Conservation (phyloP, 2,797 vertebrate genomes). For the Hipposideros larvatus region DNA sequence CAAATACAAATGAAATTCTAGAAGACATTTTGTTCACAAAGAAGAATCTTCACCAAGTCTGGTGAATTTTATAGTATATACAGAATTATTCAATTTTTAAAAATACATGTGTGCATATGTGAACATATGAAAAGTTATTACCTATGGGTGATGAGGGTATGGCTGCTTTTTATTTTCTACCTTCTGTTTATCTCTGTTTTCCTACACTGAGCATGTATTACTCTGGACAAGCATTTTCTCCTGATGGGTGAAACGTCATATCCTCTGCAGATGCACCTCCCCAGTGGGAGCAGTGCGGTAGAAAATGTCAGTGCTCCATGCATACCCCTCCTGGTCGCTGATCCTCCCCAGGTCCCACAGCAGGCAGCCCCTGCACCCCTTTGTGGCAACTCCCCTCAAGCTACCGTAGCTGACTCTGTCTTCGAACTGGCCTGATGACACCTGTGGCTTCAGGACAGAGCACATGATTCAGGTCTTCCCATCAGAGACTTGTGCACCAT, state of each 20-base stretch:
- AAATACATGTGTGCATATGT: background rate
- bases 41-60: background rate
- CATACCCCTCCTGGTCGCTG: background rate
- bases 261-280: background rate
- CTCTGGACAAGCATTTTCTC: background rate
- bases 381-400: background rate
- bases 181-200: background rate
- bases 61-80: background rate
- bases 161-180: background rate
- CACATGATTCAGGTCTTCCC: background rate
- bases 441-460: background rate
- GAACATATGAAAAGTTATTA: background rate
- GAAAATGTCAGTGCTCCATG: background rate
- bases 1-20: background rate
- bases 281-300: background rate
- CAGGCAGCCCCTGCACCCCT: background rate
- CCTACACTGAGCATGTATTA: background rate
- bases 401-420: background rate
- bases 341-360: too few relatives aligned
- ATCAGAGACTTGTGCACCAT: background rate
- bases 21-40: background rate
- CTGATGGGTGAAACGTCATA: background rate
- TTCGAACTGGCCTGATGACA: background rate
- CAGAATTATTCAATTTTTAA: background rate
- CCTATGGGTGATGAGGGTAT: background rate